phyloP scores from a whole-genome alignment of 1,140 invertebrate species.

The Drosophila burlai region DNA sequence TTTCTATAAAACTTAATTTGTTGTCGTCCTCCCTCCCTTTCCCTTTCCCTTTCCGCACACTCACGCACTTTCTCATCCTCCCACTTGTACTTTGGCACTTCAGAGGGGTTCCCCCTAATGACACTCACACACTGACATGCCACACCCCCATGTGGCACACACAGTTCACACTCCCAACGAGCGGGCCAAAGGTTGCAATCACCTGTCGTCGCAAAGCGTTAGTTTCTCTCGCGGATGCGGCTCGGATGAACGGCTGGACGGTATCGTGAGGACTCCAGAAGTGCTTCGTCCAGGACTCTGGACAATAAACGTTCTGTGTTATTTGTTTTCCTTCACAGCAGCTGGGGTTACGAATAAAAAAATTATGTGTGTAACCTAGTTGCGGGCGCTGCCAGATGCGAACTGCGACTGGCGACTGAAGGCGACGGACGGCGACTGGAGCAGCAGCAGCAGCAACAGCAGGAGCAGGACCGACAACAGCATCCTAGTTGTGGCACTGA shows the following conservation, averaged over 20 bases:
- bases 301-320: neutral
- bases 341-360: slow-evolving; percentile 40
- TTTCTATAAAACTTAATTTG: slow-evolving; percentile 35
- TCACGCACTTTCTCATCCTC: slow-evolving; percentile 10
- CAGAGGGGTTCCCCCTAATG: slow-evolving; percentile 10
- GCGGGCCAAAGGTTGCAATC: slow-evolving; percentile 1
- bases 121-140: slow-evolving; percentile 2
- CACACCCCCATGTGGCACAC: slow-evolving; percentile 17
- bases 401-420: slow-evolving; percentile 51
- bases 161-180: neutral
- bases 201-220: slow-evolving; percentile 3
- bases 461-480: slow-evolving; percentile 36
- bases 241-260: slow-evolving; percentile 1
- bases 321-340: slow-evolving; percentile 24
- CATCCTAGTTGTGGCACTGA: slow-evolving; percentile 47
- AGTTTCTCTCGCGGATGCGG: neutral
- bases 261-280: neutral
- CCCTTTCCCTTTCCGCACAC: neutral
- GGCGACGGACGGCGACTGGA: slow-evolving; percentile 49
- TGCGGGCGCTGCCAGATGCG: slow-evolving; percentile 70
- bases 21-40: neutral
- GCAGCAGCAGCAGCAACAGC: slow-evolving; percentile 9
- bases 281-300: slow-evolving; percentile 1
- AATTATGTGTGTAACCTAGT: slow-evolving; percentile 69
- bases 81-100: slow-evolving; percentile 24